These are phyloP conservation scores for Halyomorpha halys DNA, from an alignment of 1,140 invertebrate species.

Conservation along the genomic window DNA sequence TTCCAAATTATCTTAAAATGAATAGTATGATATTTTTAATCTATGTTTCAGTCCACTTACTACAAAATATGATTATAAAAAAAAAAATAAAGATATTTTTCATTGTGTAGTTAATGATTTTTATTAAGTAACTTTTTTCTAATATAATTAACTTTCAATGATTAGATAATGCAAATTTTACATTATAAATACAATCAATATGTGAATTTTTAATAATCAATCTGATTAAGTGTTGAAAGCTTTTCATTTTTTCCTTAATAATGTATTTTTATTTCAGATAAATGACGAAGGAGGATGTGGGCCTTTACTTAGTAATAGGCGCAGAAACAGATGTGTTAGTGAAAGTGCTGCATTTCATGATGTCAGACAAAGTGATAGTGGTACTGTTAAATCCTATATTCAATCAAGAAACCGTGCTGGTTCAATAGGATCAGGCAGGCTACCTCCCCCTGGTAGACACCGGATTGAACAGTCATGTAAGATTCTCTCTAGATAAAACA, in stretches of 20 bases:
- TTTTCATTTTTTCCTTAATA: neutral
- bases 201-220: neutral
- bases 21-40: no score
- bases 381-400: neutral
- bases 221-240: neutral
- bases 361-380: neutral
- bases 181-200: no score
- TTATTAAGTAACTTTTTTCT: no score
- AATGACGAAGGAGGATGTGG: slow-evolving; percentile 22
- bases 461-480: slow-evolving; percentile 14
- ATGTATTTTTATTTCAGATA: slow-evolving; percentile 6
- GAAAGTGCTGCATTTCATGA: slow-evolving; percentile 23
- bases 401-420: slow-evolving; percentile 19
- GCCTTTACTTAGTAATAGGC: slow-evolving; percentile 19
- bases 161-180: no score
- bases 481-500: no score
- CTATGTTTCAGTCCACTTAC: no score
- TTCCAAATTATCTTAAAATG: no score
- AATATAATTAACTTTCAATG: no score
- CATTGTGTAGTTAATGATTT: no score
- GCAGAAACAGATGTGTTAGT: slow-evolving; percentile 26
- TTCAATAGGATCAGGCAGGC: slow-evolving; percentile 23
- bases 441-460: slow-evolving; percentile 10
- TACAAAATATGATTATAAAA: no score
- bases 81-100: no score